Base-by-base conservation (phyloP, 2,113 vertebrate genomes). In the Cisticola juncidis region DNA sequence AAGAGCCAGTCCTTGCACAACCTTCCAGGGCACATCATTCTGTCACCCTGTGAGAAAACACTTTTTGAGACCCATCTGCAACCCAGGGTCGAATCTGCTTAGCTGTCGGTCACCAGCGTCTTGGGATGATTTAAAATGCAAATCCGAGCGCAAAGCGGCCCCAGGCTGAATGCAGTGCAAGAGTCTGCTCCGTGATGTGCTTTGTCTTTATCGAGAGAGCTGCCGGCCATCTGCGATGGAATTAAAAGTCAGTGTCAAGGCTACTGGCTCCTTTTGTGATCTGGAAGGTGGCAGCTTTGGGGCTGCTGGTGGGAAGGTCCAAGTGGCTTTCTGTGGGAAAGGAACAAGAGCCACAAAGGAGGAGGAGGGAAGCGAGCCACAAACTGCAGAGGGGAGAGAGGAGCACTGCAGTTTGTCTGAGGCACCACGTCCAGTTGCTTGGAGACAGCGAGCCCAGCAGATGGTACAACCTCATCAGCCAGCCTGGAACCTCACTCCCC, bases 51-150 rank as follows among this genome's bases (percentile, higher is more conserved):
- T 8, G 56, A 38, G 17, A 77, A 86, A 91, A 83, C 13, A 28
- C 23, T 24, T 60, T 53, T 19, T 0, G 5, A 84, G 81, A 85
- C 22, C 53, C 35, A 7, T 29, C 40, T 22, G 26, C 56, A 64
- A 57, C 17, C 9, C 38, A 24, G 42, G 38, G 58, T 86, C 42
- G 57, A 65, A 72, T 53, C 66, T 61, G 36, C 57, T 44, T 18
- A 8, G 22, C 60, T 36, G 48, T 15, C 1, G 0, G 35, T 71
- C 25, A 7, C 31, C 1, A 2, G 4, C 0, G 1, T 82, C 22
- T 73, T 53, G 14, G 36, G 38, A 73, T 60, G 13, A 64, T 81
- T 87, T 60, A 38, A 90, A 56, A 80, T n/a, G 50, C 79, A 80
- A 80, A 90, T 56, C 48, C 0, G 3, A 57, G 60, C 0, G 0